phyloP scores from a whole-genome alignment of 2,888 invertebrate genomes.

The Cephus nigrinus region DNA sequence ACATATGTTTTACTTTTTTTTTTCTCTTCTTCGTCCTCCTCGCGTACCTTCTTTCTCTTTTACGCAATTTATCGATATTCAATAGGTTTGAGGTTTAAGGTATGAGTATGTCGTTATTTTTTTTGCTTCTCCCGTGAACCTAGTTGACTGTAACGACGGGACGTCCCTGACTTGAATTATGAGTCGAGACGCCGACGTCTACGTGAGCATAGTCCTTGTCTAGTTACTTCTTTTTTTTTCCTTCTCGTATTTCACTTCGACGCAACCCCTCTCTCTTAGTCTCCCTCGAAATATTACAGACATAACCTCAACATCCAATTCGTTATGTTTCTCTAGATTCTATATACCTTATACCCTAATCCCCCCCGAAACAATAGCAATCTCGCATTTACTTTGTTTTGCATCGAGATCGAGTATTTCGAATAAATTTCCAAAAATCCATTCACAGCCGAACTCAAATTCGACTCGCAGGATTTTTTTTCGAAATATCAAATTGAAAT shows the following conservation, averaged over 20 bases:
- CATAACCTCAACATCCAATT: background rate
- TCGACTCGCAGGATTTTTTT: background rate
- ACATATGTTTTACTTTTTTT: slow-evolving; percentile 33
- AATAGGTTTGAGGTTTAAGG: background rate
- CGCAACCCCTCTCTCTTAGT: background rate
- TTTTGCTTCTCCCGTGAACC: background rate
- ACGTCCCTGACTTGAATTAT: background rate
- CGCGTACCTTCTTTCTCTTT: background rate
- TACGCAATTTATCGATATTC: background rate
- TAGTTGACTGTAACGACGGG: background rate
- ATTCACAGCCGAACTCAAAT: background rate
- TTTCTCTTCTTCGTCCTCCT: slow-evolving; percentile 19
- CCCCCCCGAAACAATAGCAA: background rate
- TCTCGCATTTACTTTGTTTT: background rate
- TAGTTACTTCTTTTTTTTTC: background rate
- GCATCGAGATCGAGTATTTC: background rate
- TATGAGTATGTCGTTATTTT: background rate
- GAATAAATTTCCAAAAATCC: background rate
- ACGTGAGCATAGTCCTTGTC: background rate
- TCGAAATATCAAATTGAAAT: background rate
- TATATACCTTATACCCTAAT: background rate
- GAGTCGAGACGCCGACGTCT: background rate
- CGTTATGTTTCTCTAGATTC: background rate
- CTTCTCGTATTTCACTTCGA: background rate
- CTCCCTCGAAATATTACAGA: background rate